These are phyloP conservation scores for Cnemophilus loriae DNA, from an alignment of 2,113 vertebrate genomes.

Conservation along the genomic window DNA sequence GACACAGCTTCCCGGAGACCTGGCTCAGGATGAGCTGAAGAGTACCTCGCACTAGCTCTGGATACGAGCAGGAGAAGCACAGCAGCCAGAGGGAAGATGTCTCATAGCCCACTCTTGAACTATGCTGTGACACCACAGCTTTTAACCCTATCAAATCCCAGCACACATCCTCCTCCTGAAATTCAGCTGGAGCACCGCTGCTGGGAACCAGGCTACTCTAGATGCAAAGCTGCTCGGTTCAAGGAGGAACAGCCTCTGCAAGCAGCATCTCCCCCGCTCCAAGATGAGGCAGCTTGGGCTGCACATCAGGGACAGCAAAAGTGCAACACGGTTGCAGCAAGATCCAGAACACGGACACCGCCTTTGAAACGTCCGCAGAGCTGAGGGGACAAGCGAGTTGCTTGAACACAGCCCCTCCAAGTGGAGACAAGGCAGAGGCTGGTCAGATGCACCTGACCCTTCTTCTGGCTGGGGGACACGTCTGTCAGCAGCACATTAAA, in stretches of 20 bases:
- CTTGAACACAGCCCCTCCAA: neutral
- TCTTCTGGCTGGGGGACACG: neutral
- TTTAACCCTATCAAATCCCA: neutral
- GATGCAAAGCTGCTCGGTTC: neutral
- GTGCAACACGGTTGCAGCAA: rapidly evolving
- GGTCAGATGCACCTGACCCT: neutral
- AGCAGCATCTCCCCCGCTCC: neutral
- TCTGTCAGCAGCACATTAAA: neutral
- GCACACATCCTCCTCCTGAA: neutral
- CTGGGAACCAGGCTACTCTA: neutral
- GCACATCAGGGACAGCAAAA: neutral
- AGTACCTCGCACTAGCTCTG: neutral
- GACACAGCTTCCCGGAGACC: neutral
- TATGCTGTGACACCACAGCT: neutral
- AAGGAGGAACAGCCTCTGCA: neutral
- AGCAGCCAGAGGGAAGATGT: neutral
- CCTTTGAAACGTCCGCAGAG: rapidly evolving
- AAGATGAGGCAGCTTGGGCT: neutral
- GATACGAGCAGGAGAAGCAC: neutral
- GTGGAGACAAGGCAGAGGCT: neutral
- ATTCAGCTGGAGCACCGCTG: rapidly evolving
- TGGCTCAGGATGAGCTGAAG: neutral
- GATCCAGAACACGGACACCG: rapidly evolving
- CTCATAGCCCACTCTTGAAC: neutral
- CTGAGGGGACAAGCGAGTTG: neutral